Base-by-base conservation (phyloP, 2,113 vertebrate genomes). In the Rhea pennata region DNA sequence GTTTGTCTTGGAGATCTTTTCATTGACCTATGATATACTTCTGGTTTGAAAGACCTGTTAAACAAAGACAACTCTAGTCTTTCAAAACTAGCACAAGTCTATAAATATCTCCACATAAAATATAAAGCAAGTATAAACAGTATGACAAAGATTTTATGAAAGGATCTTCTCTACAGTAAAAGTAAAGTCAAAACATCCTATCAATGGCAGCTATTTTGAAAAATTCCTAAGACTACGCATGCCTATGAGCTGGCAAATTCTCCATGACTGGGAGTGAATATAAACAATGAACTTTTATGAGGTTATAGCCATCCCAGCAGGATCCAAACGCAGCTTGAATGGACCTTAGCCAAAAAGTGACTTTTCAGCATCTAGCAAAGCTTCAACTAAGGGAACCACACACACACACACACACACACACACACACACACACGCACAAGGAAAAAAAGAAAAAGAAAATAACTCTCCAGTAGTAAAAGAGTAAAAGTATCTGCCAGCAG, bases 221-320 rank as follows among this genome's bases (percentile, higher is more conserved):
- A 75, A 87, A 92, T 94, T 88, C 39, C 58, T 89, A 50, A 92
- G 92, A 95, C 85, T 85, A 66, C 3, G 0, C 95, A 72, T 81
- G 70, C 65, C 87, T 88, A 72, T 2, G 0, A 95, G 56, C 58
- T 94, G 94, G 88, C 87, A 96, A 88, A 88, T 53, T 90, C 88
- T 75, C 84, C 1, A 3, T 54, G 74, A 93, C 61, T 65, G 67
- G 74, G 87, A 84, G 29, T n/a, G 72, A 93, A 54, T 62, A 70
- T 17, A 93, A 89, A 93, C 94, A 97, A 93, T 95, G 84, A 88
- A 92, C 79, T 96, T 91, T 72, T 95, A 96, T 88, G 87, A 95
- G 85, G 42, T 64, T 71, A 58, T 65, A 95, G 87, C 74, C 50
- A 79, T 92, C 83, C 56, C 53, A 74, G 77, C 88, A 85, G 79